Percentiles rank a stretch among this genome's conserved stretches.
Conservation (phyloP, 2,113 vertebrate species). For the Psilopsiagon aymara region DNA sequence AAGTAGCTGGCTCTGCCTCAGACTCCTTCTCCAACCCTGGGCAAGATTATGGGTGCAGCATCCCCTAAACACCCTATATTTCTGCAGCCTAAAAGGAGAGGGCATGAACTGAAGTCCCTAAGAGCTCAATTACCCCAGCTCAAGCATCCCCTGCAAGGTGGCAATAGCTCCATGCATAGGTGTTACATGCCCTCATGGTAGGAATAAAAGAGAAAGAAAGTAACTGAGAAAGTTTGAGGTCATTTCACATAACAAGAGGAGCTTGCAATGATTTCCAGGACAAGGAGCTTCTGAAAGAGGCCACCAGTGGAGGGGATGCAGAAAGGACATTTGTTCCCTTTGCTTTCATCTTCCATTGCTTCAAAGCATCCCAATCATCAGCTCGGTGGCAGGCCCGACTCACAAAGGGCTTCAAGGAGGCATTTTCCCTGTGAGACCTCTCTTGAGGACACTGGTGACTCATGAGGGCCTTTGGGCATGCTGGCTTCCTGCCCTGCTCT, state of each 20-base stretch:
- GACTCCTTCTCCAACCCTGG: neutral
- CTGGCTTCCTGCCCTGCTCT: neutral
- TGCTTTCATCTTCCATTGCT: neutral
- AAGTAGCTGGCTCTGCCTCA: neutral
- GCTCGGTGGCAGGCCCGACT: neutral
- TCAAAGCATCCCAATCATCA: neutral
- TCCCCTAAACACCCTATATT: neutral
- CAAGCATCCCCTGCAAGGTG: neutral
- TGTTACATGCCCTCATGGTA: rapidly evolving
- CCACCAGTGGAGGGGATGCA: rapidly evolving
- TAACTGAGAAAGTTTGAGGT: neutral
- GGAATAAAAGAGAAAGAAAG: neutral
- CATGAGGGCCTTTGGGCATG: rapidly evolving
- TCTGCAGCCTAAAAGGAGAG: neutral
- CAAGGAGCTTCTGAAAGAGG: neutral
- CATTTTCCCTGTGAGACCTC: rapidly evolving
- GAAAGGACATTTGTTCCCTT: neutral
- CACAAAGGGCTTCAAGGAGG: neutral
- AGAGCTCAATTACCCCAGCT: neutral
- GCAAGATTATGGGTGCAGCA: neutral
- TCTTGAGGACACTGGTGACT: neutral
- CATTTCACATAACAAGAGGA: neutral
- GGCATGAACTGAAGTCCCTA: neutral
- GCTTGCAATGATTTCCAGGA: neutral
- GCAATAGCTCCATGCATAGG: rapidly evolving